phyloP scores from a whole-genome alignment of 2,113 vertebrate species.

The Gnathonemus echidnorhynchus region DNA sequence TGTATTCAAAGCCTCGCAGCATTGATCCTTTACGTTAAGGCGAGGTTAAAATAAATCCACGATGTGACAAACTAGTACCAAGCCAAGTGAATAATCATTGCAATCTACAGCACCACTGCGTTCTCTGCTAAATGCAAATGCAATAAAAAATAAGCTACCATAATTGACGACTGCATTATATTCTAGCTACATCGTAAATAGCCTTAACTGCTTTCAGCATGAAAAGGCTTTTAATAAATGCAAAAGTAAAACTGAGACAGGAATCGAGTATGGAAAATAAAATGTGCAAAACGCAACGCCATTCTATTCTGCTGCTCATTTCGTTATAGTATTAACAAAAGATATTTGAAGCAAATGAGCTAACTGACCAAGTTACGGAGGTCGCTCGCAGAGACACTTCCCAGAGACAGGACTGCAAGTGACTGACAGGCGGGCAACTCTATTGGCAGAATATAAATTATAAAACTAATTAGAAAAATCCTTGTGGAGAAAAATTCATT shows the following conservation, averaged over 20 bases:
- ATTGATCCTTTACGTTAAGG: neutral
- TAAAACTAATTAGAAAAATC: neutral
- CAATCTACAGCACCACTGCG: neutral
- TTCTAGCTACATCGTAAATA: neutral
- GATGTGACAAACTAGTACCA: neutral
- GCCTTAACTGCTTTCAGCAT: neutral
- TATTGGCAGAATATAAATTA: slow-evolving; percentile 2
- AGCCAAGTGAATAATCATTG: neutral
- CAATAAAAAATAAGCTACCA: neutral
- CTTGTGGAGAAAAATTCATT: neutral
- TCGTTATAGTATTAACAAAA: neutral
- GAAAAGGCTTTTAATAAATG: neutral
- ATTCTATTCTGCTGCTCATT: neutral
- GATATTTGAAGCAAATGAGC: neutral
- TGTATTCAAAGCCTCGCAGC: neutral
- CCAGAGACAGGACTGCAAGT: neutral
- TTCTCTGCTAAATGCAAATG: neutral
- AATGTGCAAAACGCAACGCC: neutral
- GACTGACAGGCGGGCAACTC: neutral
- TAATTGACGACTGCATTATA: neutral
- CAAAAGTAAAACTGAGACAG: neutral
- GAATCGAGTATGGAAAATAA: neutral
- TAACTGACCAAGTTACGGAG: neutral
- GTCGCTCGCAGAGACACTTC: neutral
- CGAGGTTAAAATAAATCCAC: neutral